A percentile compares a stretch with the other conserved stretches of the same genome.
These are phyloP conservation scores for Ochlodes sylvanus DNA, from an alignment of 2,888 invertebrate species.

Conservation along the genomic window DNA sequence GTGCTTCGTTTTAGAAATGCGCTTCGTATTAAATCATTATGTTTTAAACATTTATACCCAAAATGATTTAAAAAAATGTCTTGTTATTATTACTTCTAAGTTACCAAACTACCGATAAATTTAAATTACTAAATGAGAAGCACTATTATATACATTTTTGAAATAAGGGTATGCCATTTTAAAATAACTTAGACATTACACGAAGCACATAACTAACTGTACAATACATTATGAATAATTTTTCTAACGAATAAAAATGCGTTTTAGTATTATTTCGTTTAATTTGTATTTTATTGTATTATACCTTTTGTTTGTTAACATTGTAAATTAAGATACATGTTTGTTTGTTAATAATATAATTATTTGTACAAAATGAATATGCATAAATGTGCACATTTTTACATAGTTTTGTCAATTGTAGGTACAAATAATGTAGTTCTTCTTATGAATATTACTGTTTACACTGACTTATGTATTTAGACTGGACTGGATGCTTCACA, in stretches of 20 bases:
- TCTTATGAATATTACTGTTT: slow-evolving; percentile 50
- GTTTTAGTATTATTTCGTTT: slow-evolving; percentile 82
- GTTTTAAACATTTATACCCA: background rate
- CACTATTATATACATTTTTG: slow-evolving; percentile 53
- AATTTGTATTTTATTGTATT: slow-evolving; percentile 44
- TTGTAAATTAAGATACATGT: slow-evolving; percentile 40
- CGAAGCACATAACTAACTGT: slow-evolving; percentile 51
- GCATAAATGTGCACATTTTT: slow-evolving; percentile 45
- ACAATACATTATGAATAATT: slow-evolving; percentile 47
- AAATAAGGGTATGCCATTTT: slow-evolving; percentile 70
- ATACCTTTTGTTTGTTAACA: slow-evolving; percentile 37
- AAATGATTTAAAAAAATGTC: background rate
- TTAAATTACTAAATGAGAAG: slow-evolving; percentile 19
- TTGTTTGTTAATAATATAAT: slow-evolving; percentile 34
- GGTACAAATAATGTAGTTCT: slow-evolving; percentile 43
- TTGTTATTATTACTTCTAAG: background rate
- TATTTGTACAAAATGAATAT: slow-evolving; percentile 37
- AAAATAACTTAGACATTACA: slow-evolving; percentile 53
- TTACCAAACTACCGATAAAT: background rate
- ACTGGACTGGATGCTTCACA: slow-evolving; percentile 44
- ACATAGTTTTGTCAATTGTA: slow-evolving; percentile 57
- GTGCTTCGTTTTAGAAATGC: background rate
- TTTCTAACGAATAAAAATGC: slow-evolving; percentile 70
- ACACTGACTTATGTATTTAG: slow-evolving; percentile 31
- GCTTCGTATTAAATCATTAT: background rate